phyloP scores from a whole-genome alignment of 2,797 vertebrate genomes.

The Xenopus petersii region DNA sequence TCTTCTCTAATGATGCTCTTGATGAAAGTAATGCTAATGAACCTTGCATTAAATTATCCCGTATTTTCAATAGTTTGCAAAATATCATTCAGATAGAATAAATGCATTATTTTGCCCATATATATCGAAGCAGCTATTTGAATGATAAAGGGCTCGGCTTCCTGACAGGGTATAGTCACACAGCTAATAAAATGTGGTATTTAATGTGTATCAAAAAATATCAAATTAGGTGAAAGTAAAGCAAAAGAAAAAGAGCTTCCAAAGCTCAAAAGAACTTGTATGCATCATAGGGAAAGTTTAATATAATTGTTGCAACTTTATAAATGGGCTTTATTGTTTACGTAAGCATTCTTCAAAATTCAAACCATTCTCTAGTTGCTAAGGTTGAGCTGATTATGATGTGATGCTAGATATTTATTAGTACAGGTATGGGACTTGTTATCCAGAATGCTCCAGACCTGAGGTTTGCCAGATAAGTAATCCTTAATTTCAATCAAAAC shows the following conservation, averaged over 20 bases:
- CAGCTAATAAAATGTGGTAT: slow-evolving; percentile 15
- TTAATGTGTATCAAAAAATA: slow-evolving; percentile 1
- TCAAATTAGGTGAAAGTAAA: background rate
- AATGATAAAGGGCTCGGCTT: background rate
- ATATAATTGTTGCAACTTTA: too few species aligned
- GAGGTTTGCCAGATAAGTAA: too few species aligned
- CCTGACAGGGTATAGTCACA: slow-evolving; percentile 10
- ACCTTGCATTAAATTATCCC: background rate
- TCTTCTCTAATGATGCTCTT: slow-evolving; percentile 37
- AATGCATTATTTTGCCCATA: slow-evolving; percentile 1
- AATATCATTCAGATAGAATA: slow-evolving; percentile 19
- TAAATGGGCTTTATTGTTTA: too few species aligned
- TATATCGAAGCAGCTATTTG: slow-evolving; percentile 14
- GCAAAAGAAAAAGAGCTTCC: too few species aligned
- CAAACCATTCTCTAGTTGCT: slow-evolving; percentile 3
- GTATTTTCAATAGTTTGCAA: background rate
- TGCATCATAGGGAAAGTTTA: too few species aligned
- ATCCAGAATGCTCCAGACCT: too few species aligned
- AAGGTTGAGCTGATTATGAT: slow-evolving; percentile 11
- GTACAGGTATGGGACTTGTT: too few species aligned
- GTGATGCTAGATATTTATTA: too few species aligned
- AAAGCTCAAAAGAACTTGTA: too few species aligned
- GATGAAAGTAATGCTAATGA: slow-evolving; percentile 37
- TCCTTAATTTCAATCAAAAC: too few species aligned
- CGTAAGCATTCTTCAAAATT: too few species aligned